Evolutionary conservation across 2,797 vertebrate species (phyloP).

Genomic region (Kryptolebias ocellatus): DNA sequence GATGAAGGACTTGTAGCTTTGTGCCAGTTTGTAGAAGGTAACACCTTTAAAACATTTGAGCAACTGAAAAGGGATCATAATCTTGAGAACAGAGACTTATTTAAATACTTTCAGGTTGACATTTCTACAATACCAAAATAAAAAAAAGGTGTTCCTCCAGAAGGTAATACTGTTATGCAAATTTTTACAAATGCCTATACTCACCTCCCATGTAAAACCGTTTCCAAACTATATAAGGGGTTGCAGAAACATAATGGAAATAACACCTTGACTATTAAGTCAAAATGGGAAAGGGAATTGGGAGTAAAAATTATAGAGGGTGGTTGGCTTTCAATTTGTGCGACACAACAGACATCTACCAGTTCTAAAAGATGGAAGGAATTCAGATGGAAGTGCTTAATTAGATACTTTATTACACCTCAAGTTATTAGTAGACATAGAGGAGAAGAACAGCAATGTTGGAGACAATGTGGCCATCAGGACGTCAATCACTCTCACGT

Average conservation of each 20-base stretch:
- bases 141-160: not conserved
- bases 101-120: not conserved
- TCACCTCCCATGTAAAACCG: not conserved
- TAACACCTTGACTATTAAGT: not conserved
- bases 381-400: too few relatives aligned
- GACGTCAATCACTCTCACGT: not conserved
- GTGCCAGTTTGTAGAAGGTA: not conserved
- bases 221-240: slow-evolving; percentile 1
- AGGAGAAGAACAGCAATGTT: not conserved
- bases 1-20: not conserved
- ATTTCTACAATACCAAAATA: not conserved
- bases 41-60: slow-evolving; percentile 6
- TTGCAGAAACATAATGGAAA: slow-evolving; percentile 1
- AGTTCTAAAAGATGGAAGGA: too few relatives aligned
- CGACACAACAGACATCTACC: not conserved
- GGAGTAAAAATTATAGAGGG: not conserved
- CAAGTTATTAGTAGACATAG: too few relatives aligned
- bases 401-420: too few relatives aligned
- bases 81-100: not conserved
- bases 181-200: not conserved
- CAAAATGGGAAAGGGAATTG: not conserved
- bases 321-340: not conserved
- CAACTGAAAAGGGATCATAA: not conserved
- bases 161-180: not conserved
- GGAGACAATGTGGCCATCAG: not conserved